A percentile compares a stretch with the other conserved stretches of the same genome.
Evolutionary conservation across 1,140 invertebrate species (phyloP).

Genomic region (Ruditapes philippinarum): DNA sequence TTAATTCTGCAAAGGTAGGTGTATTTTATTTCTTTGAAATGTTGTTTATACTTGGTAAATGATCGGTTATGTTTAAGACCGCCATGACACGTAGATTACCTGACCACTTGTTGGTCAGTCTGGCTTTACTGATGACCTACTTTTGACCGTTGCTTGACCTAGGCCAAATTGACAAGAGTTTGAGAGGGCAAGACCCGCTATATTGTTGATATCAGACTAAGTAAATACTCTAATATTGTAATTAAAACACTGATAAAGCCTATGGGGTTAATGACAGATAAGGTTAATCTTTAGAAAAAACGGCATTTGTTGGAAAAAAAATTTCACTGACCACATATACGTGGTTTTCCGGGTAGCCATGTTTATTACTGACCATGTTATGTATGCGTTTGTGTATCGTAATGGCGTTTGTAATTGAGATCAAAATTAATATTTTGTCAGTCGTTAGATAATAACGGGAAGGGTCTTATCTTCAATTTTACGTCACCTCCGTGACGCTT

Average conservation of each 20-base stretch:
- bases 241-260: constrained; percentile 18
- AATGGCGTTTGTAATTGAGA: background rate
- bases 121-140: constrained; percentile 51
- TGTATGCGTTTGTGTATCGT: constrained; percentile 6
- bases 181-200: constrained; percentile 31
- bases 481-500: too few species aligned
- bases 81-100: constrained; percentile 22
- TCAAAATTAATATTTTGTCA: background rate
- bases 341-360: constrained; percentile 65
- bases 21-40: background rate
- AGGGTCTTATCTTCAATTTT: too few species aligned
- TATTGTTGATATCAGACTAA: constrained; percentile 18
- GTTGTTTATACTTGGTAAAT: background rate
- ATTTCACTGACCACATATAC: constrained; percentile 31
- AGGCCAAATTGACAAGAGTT: constrained; percentile 60
- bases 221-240: constrained; percentile 47
- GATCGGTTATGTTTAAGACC: background rate
- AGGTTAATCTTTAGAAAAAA: background rate
- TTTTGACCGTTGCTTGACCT: constrained; percentile 67
- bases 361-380: constrained; percentile 33
- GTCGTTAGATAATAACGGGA: background rate
- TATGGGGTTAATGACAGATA: constrained; percentile 53
- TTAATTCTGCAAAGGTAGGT: background rate
- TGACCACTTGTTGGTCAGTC: constrained; percentile 67
- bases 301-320: background rate